Base-by-base conservation (phyloP, 2,888 invertebrate species). In the Priocnemis perturbator region DNA sequence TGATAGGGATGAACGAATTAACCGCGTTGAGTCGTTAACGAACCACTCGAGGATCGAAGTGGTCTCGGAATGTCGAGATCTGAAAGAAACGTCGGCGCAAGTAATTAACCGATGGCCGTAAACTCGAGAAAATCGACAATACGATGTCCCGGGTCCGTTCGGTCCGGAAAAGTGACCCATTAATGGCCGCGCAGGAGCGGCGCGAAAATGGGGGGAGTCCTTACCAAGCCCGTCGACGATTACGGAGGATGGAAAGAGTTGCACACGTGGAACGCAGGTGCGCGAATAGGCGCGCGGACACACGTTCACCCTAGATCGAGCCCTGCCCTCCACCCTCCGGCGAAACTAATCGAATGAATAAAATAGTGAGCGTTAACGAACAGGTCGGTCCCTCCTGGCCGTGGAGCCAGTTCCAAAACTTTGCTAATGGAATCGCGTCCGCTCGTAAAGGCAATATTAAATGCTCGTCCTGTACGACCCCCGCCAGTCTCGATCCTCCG, bases 271-370 rank as follows among this genome's bases (percentile, higher is more conserved):
- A 50, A 47, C 47, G 58, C 50, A 56, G 58, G 47, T 57, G 62
- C 26, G 44, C 20, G 45, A 50, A 30, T 59, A 63, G 37, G 50
- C 52, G 26, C 45, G 56, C 19, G 7, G 37, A 52, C 15, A 30
- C 20, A 21, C 21, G 44, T 19, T 14, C 20, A 37, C 2, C 21
- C n/a, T 15, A 21, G 48, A 50, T 19, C 17, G 50, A 50, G 19
- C 50, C 17, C n/a, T 19, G 67, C 61, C 63, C 71, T 73, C 68
- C 74, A 64, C 73, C 70, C 76, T 64, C 23, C 62, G 67, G 69
- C 59, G 71, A 67, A 79, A 83, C 81, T 82, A 84, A 87, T 87
- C 83, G 79, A 82, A 86, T 87, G 85, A 87, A 87, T 87, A 86
- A 87, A 84, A 83, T 80, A 87, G 86, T 79, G 78, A 72, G 78